A percentile compares a stretch with the other conserved stretches of the same genome.
These are phyloP conservation scores for Hemibagrus guttatus DNA, from an alignment of 2,797 vertebrate species.

Conservation along the genomic window DNA sequence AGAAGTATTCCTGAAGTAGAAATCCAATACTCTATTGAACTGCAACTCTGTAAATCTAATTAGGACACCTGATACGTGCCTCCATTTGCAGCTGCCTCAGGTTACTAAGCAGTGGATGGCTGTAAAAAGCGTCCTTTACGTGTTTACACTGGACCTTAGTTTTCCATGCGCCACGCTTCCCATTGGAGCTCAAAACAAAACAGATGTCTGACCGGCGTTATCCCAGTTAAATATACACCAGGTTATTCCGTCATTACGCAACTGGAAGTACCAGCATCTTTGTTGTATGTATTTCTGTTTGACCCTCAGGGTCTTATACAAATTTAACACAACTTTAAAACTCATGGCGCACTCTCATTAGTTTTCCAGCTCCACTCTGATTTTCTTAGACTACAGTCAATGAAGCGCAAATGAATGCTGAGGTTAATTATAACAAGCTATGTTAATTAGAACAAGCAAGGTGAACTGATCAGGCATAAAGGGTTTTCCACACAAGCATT, in stretches of 20 bases:
- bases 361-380: not conserved
- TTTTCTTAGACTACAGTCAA: not conserved
- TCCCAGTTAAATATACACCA: no score
- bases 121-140: conserved; percentile 58
- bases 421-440: not conserved
- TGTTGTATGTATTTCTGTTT: not conserved
- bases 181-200: not conserved
- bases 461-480: not conserved
- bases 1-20: conserved; percentile 75
- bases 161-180: conserved; percentile 23
- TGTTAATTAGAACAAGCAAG: not conserved
- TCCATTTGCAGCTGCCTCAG: conserved; percentile 61
- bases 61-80: conserved; percentile 70
- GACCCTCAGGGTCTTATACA: no score
- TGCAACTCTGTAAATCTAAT: conserved; percentile 77
- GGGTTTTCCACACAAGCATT: not conserved
- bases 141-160: conserved; percentile 40
- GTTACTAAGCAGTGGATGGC: conserved; percentile 65
- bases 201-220: not conserved
- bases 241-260: not conserved
- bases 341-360: not conserved
- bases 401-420: not conserved
- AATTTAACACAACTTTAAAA: not conserved
- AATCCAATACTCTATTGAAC: conserved; percentile 73
- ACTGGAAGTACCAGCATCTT: not conserved